Evolutionary conservation across 2,888 invertebrate genomes (phyloP).

Genomic region (Hydrotaea cyrtoneurina): DNA sequence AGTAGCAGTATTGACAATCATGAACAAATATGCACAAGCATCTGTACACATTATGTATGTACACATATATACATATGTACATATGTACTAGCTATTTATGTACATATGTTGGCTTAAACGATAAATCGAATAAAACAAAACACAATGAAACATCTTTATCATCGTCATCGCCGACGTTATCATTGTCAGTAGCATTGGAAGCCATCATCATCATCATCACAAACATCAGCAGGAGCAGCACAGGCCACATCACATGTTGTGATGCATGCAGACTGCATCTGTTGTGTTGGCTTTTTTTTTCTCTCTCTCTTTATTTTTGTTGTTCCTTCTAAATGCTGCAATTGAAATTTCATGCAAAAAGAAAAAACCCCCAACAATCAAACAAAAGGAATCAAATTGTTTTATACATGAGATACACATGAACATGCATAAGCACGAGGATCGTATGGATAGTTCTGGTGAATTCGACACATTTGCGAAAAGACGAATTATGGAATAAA

Average conservation of each 20-base stretch:
- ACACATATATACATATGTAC: too few relatives aligned
- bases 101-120: neutral
- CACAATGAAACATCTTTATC: neutral
- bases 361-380: neutral
- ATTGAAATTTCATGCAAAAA: conserved; percentile 21
- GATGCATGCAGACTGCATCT: neutral
- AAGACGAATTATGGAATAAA: too few relatives aligned
- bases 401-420: conserved; percentile 2
- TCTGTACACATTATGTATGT: too few relatives aligned
- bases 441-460: neutral
- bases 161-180: neutral
- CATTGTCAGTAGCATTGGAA: neutral
- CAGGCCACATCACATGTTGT: neutral
- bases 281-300: conserved; percentile 17
- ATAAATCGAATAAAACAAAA: neutral
- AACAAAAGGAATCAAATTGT: conserved; percentile 23
- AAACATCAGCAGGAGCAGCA: neutral
- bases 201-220: neutral
- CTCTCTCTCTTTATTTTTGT: too few relatives aligned
- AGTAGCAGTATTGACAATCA: neutral
- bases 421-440: neutral
- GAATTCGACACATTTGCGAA: too few relatives aligned
- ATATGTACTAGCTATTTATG: neutral
- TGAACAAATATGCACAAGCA: too few relatives aligned
- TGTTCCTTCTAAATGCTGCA: conserved; percentile 3